Evolutionary conservation across 2,797 vertebrate genomes (phyloP), one percentile per base, ranked within the genome.

Genomic region (Myotis daubentonii): DNA sequence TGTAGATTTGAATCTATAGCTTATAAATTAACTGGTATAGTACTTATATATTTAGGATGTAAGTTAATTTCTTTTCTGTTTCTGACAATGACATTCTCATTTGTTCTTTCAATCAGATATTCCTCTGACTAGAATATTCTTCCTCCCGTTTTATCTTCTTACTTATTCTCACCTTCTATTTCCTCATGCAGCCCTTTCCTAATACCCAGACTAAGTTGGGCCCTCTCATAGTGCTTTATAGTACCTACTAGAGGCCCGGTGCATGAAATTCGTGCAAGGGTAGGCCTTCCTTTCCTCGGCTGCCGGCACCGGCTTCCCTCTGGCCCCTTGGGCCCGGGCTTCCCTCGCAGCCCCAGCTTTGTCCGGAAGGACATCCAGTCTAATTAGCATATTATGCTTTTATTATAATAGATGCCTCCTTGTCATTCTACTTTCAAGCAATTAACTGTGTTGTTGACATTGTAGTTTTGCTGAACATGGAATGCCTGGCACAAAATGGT

Each of bases 61-160:
- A 36, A 23, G 23, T 96, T 92, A 72, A 55, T 94, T 91, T 36
- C 33, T 75, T 85, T 62, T 82, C 10, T 13, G 5, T 75, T 82
- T 79, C 71, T 94, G 68, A 60, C 28, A 36, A 1, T 65, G 17
- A 25, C 38, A 15, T 30, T 96, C 25, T 87, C 2, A n/a, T 80
- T 74, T 78, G 28, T 74, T 57, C 38, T 71, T 76, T 90, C 20
- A 33, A 0, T 78, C 47, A 86, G 23, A 36, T 66, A 53, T 38
- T 68, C 53, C 30, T 80, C 33, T 79, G 6, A 75, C 66, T 57
- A 74, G 60, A 84, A 38, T 44, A 62, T 3, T 78, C 13, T 33
- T 51, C 44, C 4, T 74, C 17, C 8, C 3, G 16, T 47, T 87
- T 74, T 38, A 2, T 51, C 19, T 82, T 72, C 20, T 65, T 7